Percentiles rank a stretch among this genome's conserved stretches.
These are phyloP conservation scores for Bradypus variegatus DNA, from an alignment of 2,797 vertebrate genomes.

Conservation along the genomic window DNA sequence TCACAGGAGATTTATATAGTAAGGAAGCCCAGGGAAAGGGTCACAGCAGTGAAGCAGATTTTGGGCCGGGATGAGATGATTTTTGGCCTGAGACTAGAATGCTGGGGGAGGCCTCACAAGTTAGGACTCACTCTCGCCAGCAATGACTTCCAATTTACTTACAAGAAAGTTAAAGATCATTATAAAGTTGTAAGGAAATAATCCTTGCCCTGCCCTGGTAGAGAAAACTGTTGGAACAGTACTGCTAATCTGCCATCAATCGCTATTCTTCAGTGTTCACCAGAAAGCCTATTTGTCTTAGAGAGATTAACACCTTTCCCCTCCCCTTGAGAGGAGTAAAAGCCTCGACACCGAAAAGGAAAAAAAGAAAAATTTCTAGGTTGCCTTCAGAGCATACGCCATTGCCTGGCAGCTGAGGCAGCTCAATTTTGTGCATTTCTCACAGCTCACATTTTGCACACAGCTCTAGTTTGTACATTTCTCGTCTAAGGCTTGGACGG, in stretches of 20 bases:
- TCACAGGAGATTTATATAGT: not conserved
- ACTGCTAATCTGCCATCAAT: not conserved
- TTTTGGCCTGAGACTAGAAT: not conserved
- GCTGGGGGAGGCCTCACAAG: too few relatives aligned
- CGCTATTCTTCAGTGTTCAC: not conserved
- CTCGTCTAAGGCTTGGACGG: not conserved
- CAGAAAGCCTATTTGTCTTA: not conserved
- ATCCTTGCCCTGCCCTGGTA: not conserved
- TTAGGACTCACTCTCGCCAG: not conserved
- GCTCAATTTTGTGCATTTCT: not conserved
- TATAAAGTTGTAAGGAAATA: not conserved
- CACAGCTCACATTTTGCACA: too few relatives aligned
- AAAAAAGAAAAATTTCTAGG: not conserved
- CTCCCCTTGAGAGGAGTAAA: not conserved
- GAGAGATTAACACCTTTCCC: not conserved
- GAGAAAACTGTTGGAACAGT: not conserved
- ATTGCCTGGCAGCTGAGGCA: not conserved
- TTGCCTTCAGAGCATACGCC: not conserved
- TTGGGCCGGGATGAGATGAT: not conserved
- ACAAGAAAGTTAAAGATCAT: not conserved
- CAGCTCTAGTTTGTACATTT: not conserved
- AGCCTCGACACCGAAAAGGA: not conserved
- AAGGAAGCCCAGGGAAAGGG: not conserved
- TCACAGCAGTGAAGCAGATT: not conserved
- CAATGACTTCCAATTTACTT: not conserved